A percentile compares a stretch with the other conserved stretches of the same genome.
phyloP scores from a whole-genome alignment of 1,140 invertebrate species.

The Hermatobates lingyangjiaoensis region DNA sequence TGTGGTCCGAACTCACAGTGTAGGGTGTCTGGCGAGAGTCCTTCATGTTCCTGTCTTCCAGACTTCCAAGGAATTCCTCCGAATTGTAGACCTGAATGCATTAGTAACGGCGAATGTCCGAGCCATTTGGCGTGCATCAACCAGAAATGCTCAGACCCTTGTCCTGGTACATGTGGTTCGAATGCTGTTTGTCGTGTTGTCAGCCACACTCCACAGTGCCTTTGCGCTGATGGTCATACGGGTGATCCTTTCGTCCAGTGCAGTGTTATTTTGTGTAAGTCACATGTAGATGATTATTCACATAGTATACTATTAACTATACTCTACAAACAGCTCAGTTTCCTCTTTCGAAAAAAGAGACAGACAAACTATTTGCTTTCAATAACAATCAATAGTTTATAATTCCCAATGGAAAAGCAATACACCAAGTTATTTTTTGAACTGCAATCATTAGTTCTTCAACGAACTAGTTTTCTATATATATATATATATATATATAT shows the following conservation, averaged over 20 bases:
- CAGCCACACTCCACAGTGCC: slow-evolving; percentile 68
- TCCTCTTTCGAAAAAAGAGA: too few relatives aligned
- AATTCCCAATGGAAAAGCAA: not conserved
- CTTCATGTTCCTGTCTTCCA: slow-evolving; percentile 58
- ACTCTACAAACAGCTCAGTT: not conserved
- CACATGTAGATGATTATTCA: not conserved
- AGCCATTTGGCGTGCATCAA: slow-evolving; percentile 59
- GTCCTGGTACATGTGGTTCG: slow-evolving; percentile 59
- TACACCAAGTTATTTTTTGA: not conserved
- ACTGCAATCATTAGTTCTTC: too few relatives aligned
- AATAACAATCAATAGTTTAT: not conserved
- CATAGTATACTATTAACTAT: not conserved
- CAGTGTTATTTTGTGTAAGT: slow-evolving; percentile 32
- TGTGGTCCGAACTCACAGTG: slow-evolving; percentile 66
- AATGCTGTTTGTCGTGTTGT: slow-evolving; percentile 67
- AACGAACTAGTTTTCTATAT: too few relatives aligned
- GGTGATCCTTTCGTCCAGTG: slow-evolving; percentile 72
- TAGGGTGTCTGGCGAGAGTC: slow-evolving; percentile 40
- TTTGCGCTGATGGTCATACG: slow-evolving; percentile 54
- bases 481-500: too few relatives aligned
- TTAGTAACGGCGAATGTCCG: slow-evolving; percentile 62
- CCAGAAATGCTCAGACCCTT: slow-evolving; percentile 71
- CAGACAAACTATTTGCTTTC: not conserved
- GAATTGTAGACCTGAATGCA: slow-evolving; percentile 59
- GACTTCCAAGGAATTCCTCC: slow-evolving; percentile 60